Conservation (phyloP, 2,888 invertebrate species). For the Agonopterix arenella region DNA sequence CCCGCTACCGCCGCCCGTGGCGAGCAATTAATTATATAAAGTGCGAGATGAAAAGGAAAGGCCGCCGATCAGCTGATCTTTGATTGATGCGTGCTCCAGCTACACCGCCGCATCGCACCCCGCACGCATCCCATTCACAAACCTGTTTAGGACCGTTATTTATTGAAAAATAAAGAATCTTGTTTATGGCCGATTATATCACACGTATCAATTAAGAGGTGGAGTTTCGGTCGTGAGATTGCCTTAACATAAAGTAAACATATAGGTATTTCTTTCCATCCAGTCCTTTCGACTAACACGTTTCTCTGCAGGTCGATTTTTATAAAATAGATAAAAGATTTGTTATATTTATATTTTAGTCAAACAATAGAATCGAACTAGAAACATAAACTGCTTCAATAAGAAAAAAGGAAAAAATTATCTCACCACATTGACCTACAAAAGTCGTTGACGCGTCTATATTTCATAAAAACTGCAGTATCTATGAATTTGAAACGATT, state of each 20-base stretch:
- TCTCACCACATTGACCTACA: constrained; percentile 9
- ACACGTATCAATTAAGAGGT: constrained; percentile 32
- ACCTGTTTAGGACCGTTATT: constrained; percentile 55
- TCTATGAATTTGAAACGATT: constrained; percentile 37
- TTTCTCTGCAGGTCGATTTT: too few relatives aligned
- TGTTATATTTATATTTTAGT: too few relatives aligned
- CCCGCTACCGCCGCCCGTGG: constrained; percentile 27
- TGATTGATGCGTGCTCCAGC: constrained; percentile 49
- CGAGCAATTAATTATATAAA: constrained; percentile 63
- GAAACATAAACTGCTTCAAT: too few relatives aligned
- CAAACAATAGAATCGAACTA: too few relatives aligned
- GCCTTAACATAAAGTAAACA: too few relatives aligned
- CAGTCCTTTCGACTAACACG: too few relatives aligned
- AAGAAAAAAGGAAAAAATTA: background rate
- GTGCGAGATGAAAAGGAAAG: constrained; percentile 67
- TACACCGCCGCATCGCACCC: constrained; percentile 28
- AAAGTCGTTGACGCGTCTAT: constrained; percentile 7
- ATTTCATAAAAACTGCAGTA: constrained; percentile 31
- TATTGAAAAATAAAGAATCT: constrained; percentile 31
- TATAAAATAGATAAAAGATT: too few relatives aligned
- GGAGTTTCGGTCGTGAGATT: background rate
- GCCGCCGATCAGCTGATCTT: constrained; percentile 64
- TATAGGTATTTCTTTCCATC: too few relatives aligned
- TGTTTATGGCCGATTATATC: constrained; percentile 44
- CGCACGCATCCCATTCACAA: constrained; percentile 38